Conservation (phyloP, 1,140 invertebrate genomes). For the Plodia interpunctella region DNA sequence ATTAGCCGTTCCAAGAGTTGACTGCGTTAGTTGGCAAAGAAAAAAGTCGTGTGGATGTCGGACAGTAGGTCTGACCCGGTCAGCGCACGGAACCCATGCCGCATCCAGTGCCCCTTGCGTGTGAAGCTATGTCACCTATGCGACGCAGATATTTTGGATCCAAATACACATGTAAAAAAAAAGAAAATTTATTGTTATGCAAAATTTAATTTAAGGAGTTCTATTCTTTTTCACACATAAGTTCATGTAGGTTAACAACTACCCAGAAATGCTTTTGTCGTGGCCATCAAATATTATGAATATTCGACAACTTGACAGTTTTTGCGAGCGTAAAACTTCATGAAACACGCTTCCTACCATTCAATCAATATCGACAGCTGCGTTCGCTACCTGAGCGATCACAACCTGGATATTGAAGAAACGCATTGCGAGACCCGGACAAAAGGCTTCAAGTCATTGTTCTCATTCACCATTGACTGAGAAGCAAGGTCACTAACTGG, state of each 20-base stretch:
- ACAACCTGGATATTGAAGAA: neutral
- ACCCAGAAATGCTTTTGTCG: too few species aligned
- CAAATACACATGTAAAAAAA: too few species aligned
- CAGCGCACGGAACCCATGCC: slow-evolving; percentile 47
- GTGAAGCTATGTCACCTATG: neutral
- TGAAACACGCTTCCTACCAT: neutral
- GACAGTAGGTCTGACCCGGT: slow-evolving; percentile 47
- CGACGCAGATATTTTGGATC: neutral
- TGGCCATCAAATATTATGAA: neutral
- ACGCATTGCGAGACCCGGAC: neutral
- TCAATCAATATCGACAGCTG: neutral
- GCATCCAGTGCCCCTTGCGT: neutral
- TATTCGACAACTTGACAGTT: neutral
- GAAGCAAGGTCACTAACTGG: neutral
- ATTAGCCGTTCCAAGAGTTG: slow-evolving; percentile 45
- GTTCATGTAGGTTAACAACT: too few species aligned
- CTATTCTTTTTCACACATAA: too few species aligned
- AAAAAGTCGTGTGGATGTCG: slow-evolving; percentile 36
- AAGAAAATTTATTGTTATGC: too few species aligned
- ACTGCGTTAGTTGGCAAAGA: slow-evolving; percentile 18
- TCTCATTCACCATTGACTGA: neutral
- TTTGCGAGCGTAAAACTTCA: neutral
- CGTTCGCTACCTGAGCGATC: neutral
- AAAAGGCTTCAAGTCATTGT: neutral
- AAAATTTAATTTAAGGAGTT: too few species aligned